phyloP scores from a whole-genome alignment of 2,797 vertebrate genomes.

The Oreonectes daqikongensis region DNA sequence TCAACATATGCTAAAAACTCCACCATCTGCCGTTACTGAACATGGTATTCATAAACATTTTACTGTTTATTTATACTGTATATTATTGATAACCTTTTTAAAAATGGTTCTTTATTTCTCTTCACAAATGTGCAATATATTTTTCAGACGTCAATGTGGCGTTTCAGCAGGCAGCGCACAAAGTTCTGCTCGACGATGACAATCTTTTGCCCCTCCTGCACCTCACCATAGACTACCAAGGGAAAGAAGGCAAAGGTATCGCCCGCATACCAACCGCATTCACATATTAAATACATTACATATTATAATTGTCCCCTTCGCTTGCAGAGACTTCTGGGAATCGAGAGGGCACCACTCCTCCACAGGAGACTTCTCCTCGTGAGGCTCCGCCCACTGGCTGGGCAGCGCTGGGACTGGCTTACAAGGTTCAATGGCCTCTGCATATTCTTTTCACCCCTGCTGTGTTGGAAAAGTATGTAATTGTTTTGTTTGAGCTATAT shows the following conservation, averaged over 20 bases:
- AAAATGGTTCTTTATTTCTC: neutral
- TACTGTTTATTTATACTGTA: too few species aligned
- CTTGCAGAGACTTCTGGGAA: constrained; percentile 79
- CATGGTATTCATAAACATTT: constrained; percentile 78
- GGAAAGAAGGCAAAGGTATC: constrained; percentile 93
- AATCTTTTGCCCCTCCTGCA: constrained; percentile 95
- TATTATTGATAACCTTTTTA: neutral
- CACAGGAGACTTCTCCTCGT: constrained; percentile 90
- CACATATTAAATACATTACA: neutral
- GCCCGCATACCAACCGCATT: neutral
- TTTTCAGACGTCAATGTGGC: constrained; percentile 93
- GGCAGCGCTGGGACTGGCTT: constrained; percentile 95
- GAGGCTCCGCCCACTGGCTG: constrained; percentile 92
- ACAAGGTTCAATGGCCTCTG: constrained; percentile 97
- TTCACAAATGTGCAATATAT: constrained; percentile 13
- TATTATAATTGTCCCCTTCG: neutral
- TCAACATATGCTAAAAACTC: constrained; percentile 96
- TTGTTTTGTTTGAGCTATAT: neutral
- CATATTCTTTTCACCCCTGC: constrained; percentile 98
- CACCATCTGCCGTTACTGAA: constrained; percentile 93
- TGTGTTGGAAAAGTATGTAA: constrained; percentile 92
- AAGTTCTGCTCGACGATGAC: constrained; percentile 94
- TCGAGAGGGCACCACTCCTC: constrained; percentile 84
- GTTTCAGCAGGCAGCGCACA: constrained; percentile 96
- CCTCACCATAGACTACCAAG: constrained; percentile 92